These are phyloP conservation scores for Mesembrinibis cayennensis DNA, from an alignment of 2,113 vertebrate species.

Conservation along the genomic window DNA sequence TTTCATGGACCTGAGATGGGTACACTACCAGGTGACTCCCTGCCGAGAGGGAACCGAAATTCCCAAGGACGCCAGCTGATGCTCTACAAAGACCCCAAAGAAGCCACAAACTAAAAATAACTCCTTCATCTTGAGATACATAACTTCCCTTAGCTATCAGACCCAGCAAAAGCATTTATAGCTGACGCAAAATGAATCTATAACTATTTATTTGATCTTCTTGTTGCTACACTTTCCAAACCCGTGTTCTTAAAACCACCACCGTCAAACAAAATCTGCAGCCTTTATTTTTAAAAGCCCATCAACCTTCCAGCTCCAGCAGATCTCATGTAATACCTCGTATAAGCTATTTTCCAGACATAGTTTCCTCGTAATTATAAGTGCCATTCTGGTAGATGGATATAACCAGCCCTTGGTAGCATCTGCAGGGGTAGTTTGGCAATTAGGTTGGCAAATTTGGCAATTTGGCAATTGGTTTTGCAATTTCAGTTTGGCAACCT, in stretches of 20 bases:
- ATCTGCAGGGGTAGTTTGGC: neutral
- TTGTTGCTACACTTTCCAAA: neutral
- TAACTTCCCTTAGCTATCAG: neutral
- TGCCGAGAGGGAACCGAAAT: neutral
- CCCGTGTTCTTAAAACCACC: rapidly evolving
- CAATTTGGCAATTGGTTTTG: no score
- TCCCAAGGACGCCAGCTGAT: neutral
- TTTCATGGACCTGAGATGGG: neutral
- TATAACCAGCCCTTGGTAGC: neutral
- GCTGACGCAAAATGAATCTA: neutral
- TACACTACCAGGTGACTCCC: neutral
- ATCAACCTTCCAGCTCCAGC: neutral
- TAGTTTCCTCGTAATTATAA: neutral
- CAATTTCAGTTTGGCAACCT: neutral
- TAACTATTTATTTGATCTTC: neutral
- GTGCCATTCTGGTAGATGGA: neutral
- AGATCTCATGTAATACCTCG: neutral
- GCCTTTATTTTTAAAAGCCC: neutral
- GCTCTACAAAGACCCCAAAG: neutral
- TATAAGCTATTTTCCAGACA: neutral
- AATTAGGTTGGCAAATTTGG: neutral
- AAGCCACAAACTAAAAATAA: neutral
- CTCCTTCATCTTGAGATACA: neutral
- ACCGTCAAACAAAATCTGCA: neutral
- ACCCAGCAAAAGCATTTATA: neutral